Evolutionary conservation across 1,140 invertebrate genomes (phyloP), one percentile per base, ranked within the genome.

Genomic region (Dreissena polymorpha): DNA sequence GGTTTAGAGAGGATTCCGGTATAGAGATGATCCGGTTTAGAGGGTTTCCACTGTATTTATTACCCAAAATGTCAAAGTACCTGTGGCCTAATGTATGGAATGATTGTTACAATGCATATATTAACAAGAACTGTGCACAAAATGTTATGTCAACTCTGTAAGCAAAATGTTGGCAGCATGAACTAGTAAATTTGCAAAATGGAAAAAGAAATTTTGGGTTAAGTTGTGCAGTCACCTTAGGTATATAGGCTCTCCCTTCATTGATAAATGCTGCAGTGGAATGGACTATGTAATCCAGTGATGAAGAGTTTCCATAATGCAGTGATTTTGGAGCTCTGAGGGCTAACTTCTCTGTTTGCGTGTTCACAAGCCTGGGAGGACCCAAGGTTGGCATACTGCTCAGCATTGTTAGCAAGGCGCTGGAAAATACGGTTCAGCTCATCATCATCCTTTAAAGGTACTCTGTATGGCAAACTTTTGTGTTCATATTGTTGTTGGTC

Each of bases 401-500:
- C 49, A 16, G 73, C 73, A 75, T 75, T 75, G 25, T 63, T 39
- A 27, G 49, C 60, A 64, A 75, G 12, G 10, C 57, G 60, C 65
- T 13, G 29, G 65, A 75, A 75, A 13, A 75, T 27, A 12, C 16
- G 29, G 13, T 64, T 63, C 39, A 75, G 18, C 23, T 14, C 57
- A 39, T 8, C 8, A 39, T 27, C 57, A 64, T 75, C 73, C 49
- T 75, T 64, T 18, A 64, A 13, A 29, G 73, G 60, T 18, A 16
- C 73, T 53, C 65, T 75, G 27, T 83, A 86, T 39, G 80, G 80
- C 63, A 86, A 67, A 71, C 80, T 86, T 53, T 73, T 73, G 64
- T 86, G 69, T 16, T 75, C 18, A 65, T 86, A 79, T 51, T 8
- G 39, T 39, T 39, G 39, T 39, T 60, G 74, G 60, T 60, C 64